Base-by-base conservation (phyloP, 2,888 invertebrate genomes). In the Ferrisia virgata region DNA sequence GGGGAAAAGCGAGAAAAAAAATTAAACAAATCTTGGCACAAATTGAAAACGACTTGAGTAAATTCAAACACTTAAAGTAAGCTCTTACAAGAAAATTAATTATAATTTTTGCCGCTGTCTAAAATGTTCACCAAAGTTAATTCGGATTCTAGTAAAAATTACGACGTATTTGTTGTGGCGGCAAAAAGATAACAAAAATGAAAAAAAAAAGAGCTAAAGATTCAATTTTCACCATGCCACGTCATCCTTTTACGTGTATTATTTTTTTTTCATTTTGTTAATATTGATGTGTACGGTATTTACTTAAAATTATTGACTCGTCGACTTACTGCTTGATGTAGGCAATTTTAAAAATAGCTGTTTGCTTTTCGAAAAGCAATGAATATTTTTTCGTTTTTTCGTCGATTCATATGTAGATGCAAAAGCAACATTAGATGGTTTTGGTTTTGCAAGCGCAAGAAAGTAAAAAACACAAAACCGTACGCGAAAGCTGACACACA, bases 271-370 rank as follows among this genome's bases (percentile, higher is more conserved):
- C 64, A 64, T 64, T 64, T 64, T 1, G 53, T 53, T 64, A 22
- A 25, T 25, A 64, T 64, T 28, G 64, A 28, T 28, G 64, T 64
- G 31, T 64, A 28, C 31, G 64, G 64, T 64, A 64, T 64, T 64
- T 64, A 64, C 64, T 64, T 28, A 28, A 64, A 64, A 64, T 64
- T 64, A 64, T 64, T 28, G 31, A 64, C 64, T 64, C 64, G 64
- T 64, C 28, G 64, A 64, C 28, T 28, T 64, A 15, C 64, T 64
- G 15, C 64, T 64, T 28, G 28, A 64, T 64, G 64, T 64, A 64
- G 64, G 64, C 64, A 64, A 64, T 64, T 64, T 64, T 13, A 28
- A 64, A 64, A 28, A 64, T n/a, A n/a, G n/a, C 9, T 64, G 64
- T 64, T 64, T 64, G 64, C 28, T 28, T 64, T 64, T 64, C 15